These are phyloP conservation scores for Gonioctena quinquepunctata DNA, from an alignment of 1,140 invertebrate genomes.

Conservation along the genomic window DNA sequence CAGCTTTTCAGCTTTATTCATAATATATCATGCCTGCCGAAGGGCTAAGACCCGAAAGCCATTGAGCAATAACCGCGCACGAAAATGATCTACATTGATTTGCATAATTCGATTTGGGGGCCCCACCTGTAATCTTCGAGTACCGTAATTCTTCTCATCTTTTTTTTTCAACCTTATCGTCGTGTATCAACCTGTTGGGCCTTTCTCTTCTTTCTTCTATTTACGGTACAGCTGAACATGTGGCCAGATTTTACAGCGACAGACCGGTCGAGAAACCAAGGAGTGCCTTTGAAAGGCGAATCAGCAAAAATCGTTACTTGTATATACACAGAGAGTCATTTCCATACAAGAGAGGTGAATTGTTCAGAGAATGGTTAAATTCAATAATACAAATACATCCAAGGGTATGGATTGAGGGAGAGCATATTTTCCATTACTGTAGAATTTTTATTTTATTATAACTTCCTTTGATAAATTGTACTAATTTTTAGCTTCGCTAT, in stretches of 20 bases:
- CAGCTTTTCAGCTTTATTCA: too few relatives aligned
- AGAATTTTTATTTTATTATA: too few relatives aligned
- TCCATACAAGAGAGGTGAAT: too few relatives aligned
- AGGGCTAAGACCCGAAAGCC: too few relatives aligned
- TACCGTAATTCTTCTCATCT: background rate
- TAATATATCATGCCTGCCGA: too few relatives aligned
- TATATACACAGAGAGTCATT: background rate
- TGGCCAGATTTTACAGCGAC: background rate
- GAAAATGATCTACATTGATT: background rate
- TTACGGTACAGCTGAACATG: background rate
- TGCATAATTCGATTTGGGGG: background rate
- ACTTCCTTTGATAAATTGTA: too few relatives aligned
- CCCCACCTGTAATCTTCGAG: background rate
- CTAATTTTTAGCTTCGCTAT: too few relatives aligned
- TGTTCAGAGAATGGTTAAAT: too few relatives aligned
- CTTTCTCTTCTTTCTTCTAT: background rate
- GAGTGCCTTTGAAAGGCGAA: background rate
- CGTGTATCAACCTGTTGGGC: background rate
- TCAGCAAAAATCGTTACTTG: background rate
- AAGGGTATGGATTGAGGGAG: too few relatives aligned
- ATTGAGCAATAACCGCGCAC: background rate
- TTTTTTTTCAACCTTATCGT: background rate
- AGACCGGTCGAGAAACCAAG: background rate
- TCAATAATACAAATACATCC: too few relatives aligned
- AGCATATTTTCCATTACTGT: too few relatives aligned